These are phyloP conservation scores for Pachyseris speciosa DNA, from an alignment of 64 coral and sea anemone species.

Conservation along the genomic window DNA sequence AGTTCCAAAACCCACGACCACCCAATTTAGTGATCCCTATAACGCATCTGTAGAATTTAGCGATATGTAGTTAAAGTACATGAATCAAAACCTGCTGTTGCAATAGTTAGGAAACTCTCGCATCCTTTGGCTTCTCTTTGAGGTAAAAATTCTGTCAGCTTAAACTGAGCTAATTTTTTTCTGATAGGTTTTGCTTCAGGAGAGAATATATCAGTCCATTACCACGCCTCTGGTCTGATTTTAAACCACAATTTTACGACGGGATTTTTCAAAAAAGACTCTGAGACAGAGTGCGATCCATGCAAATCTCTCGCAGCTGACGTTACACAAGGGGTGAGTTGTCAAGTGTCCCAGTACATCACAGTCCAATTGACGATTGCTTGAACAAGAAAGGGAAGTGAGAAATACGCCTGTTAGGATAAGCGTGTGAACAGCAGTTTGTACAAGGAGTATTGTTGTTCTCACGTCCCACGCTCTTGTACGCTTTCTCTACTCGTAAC, in stretches of 20 bases:
- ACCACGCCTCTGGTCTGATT: slow-evolving; percentile 17
- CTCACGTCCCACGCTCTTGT: too few species aligned
- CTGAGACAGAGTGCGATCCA: not conserved
- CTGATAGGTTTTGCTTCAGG: not conserved
- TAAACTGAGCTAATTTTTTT: not conserved
- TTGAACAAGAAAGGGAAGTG: not conserved
- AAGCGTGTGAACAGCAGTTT: too few species aligned
- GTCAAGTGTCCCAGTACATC: not conserved
- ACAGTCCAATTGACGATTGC: not conserved
- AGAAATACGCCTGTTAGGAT: not conserved
- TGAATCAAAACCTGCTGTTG: too few species aligned
- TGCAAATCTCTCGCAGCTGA: not conserved
- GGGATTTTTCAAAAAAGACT: not conserved
- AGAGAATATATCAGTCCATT: slow-evolving; percentile 28
- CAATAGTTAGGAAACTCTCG: too few species aligned
- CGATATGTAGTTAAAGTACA: too few species aligned
- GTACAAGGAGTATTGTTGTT: too few species aligned
- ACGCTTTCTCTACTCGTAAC: too few species aligned
- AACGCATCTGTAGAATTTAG: too few species aligned
- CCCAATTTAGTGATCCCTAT: too few species aligned
- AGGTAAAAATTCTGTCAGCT: too few species aligned
- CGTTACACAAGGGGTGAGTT: not conserved
- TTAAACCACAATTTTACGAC: slow-evolving; percentile 49
- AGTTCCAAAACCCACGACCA: too few species aligned
- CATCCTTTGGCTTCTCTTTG: too few species aligned